A percentile compares a stretch with the other conserved stretches of the same genome.
Evolutionary conservation across 2,888 invertebrate species (phyloP).

Genomic region (Philopedon plagiatum): DNA sequence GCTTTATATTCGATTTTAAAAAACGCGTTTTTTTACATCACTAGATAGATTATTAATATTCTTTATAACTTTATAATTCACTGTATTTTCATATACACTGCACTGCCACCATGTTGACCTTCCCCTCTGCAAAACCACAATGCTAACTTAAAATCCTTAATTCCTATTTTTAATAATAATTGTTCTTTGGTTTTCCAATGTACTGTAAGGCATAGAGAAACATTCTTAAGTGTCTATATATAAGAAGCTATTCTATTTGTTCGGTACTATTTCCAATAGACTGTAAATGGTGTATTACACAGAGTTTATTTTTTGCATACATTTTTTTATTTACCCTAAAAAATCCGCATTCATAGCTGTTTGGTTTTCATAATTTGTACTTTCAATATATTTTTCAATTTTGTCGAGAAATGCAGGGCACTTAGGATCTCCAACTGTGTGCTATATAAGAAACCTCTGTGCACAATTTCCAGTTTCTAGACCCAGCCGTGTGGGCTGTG

Average conservation of each 20-base stretch:
- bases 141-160: constrained; percentile 9
- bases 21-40: too few relatives aligned
- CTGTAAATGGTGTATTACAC: background rate
- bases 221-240: background rate
- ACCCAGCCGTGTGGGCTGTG: too few relatives aligned
- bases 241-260: background rate
- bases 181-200: constrained; percentile 25
- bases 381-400: background rate
- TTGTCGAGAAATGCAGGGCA: background rate
- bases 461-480: too few relatives aligned
- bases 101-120: constrained; percentile 21
- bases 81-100: background rate
- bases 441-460: too few relatives aligned
- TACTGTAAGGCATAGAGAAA: background rate
- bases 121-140: constrained; percentile 10
- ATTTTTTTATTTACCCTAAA: background rate
- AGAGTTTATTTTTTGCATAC: too few relatives aligned
- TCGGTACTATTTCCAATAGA: background rate
- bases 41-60: background rate
- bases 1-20: too few relatives aligned
- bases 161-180: background rate
- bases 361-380: background rate
- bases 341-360: background rate
- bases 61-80: background rate
- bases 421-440: background rate